Base-by-base conservation (phyloP, 2,888 invertebrate species). In the Drosophila quasianomalipes region DNA sequence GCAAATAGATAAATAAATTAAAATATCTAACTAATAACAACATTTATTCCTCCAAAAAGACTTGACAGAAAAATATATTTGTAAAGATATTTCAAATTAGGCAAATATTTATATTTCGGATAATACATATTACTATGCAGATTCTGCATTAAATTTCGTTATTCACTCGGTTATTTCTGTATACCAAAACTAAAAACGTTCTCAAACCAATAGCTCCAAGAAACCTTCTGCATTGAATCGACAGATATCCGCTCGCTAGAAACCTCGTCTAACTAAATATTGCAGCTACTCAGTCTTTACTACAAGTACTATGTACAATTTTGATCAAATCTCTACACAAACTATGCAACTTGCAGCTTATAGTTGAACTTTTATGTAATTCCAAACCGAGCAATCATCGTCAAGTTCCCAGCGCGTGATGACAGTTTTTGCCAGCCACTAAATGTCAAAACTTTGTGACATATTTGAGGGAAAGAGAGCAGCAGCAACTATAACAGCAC, bases 381-480 rank as follows among this genome's bases (percentile, higher is more conserved):
- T 74, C 57, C 79, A 76, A 86, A 84, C 87, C 82, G 80, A 87
- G 85, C 88, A 88, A 90, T 90, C 85, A 90, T 90, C 77, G 86
- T 86, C 80, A 85, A 89, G 79, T 76, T 85, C 67, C 58, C 59
- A 74, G 70, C 72, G 78, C 78, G 80, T 78, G 85, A 77, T 85
- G 87, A 87, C 90, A 90, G 87, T 90, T 90, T 90, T 82, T 84
- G 89, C 89, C 86, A 90, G 84, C 87, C 89, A 90, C 90, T 88
- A 87, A 87, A 90, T 88, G 87, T 90, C 90, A 90, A 90, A 47
- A 90, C 83, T 85, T 90, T 88, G 59, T 78, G 86, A 88, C 82
- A 82, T 76, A 76, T 72, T 75, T 73, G 54, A 79, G 79, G 67
- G 60, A 67, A 35, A 33, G 59, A 39, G 49, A 71, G 52, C 51